Percentiles rank a stretch among this genome's conserved stretches.
These are phyloP conservation scores for Pachyrhynchus sulphureomaculatus DNA, from an alignment of 1,140 invertebrate genomes.

Conservation along the genomic window DNA sequence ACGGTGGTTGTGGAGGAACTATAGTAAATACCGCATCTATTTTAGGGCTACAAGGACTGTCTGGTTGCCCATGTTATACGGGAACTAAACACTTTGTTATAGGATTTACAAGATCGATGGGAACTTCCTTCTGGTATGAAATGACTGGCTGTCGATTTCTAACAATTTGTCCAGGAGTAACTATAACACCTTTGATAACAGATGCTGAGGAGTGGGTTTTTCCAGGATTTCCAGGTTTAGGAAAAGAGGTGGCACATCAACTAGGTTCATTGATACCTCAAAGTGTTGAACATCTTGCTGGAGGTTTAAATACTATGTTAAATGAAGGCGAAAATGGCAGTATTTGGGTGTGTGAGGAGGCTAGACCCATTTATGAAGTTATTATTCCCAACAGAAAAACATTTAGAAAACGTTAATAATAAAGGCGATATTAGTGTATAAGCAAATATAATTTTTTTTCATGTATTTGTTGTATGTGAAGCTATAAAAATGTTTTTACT, in stretches of 20 bases:
- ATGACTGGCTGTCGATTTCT: constrained; percentile 52
- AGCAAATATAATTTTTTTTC: background rate
- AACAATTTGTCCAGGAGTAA: constrained; percentile 50
- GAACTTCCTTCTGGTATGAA: constrained; percentile 41
- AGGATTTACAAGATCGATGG: constrained; percentile 51
- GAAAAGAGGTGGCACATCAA: background rate
- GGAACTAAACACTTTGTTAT: constrained; percentile 57
- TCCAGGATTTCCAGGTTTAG: constrained; percentile 15
- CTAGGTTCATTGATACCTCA: constrained; percentile 11
- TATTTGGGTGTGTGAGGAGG: constrained; percentile 55
- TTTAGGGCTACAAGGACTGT: constrained; percentile 51
- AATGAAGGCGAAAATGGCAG: constrained; percentile 55
- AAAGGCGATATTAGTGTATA: background rate
- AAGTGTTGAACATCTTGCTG: constrained; percentile 53
- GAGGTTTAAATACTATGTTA: constrained; percentile 55
- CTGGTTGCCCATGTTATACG: constrained; percentile 52
- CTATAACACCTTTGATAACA: constrained; percentile 40
- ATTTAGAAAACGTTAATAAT: background rate
- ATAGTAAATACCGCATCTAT: constrained; percentile 53
- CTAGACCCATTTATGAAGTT: constrained; percentile 55
- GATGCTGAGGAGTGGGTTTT: constrained; percentile 39
- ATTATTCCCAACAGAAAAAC: constrained; percentile 45
- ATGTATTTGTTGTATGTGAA: background rate
- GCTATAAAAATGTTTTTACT: no score
- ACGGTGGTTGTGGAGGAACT: constrained; percentile 50